phyloP scores from a whole-genome alignment of 2,113 vertebrate genomes.

The Gymnorhina tibicen region DNA sequence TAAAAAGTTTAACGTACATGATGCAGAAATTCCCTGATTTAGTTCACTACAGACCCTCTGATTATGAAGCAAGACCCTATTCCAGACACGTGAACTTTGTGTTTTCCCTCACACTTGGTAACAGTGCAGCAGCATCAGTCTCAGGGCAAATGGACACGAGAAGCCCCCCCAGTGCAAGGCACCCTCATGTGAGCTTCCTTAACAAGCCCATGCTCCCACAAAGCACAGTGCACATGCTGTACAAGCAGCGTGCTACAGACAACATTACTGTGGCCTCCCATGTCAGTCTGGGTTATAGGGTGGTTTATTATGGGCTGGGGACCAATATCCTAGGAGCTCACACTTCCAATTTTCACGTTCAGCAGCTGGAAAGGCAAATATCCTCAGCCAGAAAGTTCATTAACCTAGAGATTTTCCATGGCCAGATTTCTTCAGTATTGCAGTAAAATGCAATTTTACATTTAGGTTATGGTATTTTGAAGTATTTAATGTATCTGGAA shows the following conservation, averaged over 20 bases:
- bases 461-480: background rate
- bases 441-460: conserved; percentile 27
- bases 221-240: background rate
- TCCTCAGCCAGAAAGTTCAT: conserved; percentile 28
- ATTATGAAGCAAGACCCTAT: background rate
- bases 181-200: background rate
- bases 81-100: background rate
- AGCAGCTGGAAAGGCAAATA: conserved; percentile 65
- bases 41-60: background rate
- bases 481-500: conserved; percentile 24
- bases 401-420: conserved; percentile 36
- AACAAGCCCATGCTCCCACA: background rate
- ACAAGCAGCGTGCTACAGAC: background rate
- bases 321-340: conserved; percentile 31
- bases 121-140: background rate
- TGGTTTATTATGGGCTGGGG: background rate
- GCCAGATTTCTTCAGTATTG: background rate
- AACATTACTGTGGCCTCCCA: background rate
- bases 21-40: background rate
- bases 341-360: conserved; percentile 24
- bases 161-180: background rate
- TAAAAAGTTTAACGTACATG: background rate
- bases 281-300: background rate
- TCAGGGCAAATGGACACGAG: background rate
- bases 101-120: background rate